Conservation (phyloP, 2,888 invertebrate species). For the Apomyelois bistriatella region DNA sequence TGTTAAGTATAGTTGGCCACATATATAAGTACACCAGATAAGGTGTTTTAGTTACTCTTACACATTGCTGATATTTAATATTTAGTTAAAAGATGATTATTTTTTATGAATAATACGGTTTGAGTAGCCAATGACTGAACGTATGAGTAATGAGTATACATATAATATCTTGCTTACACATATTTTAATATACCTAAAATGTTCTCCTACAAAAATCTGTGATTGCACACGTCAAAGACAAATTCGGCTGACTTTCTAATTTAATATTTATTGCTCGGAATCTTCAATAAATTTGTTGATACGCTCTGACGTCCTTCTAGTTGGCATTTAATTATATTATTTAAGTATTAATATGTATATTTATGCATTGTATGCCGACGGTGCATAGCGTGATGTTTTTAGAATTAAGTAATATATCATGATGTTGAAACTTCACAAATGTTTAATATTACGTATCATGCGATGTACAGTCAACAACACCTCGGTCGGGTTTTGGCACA, state of each 20-base stretch:
- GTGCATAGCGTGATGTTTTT: constrained; percentile 26
- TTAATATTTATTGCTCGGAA: constrained; percentile 4
- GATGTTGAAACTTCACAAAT: constrained; percentile 34
- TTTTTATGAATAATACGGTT: too few species aligned
- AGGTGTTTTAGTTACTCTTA: too few species aligned
- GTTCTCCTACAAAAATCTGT: constrained; percentile 20
- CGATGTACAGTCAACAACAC: constrained; percentile 1
- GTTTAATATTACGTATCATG: constrained; percentile 25
- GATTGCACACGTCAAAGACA: constrained; percentile 26
- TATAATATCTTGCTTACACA: too few species aligned
- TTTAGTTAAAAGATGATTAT: too few species aligned
- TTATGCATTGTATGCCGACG: constrained; percentile 27
- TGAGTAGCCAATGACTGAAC: too few species aligned
- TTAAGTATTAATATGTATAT: constrained; percentile 29
- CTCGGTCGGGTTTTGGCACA: too few species aligned
- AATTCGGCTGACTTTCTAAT: constrained; percentile 23
- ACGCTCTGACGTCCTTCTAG: constrained; percentile 24
- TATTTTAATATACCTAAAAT: background rate
- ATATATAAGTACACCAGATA: too few species aligned
- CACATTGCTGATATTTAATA: too few species aligned
- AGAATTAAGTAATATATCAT: constrained; percentile 29
- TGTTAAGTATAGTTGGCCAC: too few species aligned
- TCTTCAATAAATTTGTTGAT: background rate
- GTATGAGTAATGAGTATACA: too few species aligned
- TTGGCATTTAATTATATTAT: constrained; percentile 49